Conservation (phyloP, 2,888 invertebrate genomes). For the Zeuzera pyrina region DNA sequence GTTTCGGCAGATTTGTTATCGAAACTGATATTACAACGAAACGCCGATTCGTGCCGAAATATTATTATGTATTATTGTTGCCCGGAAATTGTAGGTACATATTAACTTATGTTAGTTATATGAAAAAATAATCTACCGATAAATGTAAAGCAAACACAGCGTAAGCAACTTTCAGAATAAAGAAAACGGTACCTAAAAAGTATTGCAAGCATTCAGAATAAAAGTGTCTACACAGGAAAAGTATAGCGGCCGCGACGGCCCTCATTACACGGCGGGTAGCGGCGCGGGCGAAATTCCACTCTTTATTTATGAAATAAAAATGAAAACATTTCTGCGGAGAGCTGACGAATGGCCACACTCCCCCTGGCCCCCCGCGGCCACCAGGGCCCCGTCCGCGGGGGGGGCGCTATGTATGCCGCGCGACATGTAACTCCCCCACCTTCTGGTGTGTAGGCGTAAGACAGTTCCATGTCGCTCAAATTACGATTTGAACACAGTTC, state of each 20-base stretch:
- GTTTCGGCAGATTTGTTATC: too few species aligned
- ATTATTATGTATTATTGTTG: too few species aligned
- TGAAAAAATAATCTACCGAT: too few species aligned
- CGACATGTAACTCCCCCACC: constrained; percentile 13
- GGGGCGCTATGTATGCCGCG: constrained; percentile 13
- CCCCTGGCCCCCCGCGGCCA: constrained; percentile 16
- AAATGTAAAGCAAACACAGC: too few species aligned
- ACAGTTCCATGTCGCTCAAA: constrained; percentile 22
- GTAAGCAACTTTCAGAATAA: too few species aligned
- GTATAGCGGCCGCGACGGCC: constrained; percentile 2
- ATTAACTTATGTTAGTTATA: too few species aligned
- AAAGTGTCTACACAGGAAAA: background rate
- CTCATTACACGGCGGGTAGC: constrained; percentile 53
- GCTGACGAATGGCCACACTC: constrained; percentile 49
- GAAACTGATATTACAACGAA: too few species aligned
- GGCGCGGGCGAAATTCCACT: constrained; percentile 42
- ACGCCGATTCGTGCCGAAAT: too few species aligned
- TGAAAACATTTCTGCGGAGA: constrained; percentile 64
- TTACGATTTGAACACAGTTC: constrained; percentile 6
- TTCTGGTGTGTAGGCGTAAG: constrained; percentile 21
- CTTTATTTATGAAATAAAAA: constrained; percentile 71
- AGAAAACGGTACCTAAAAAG: too few species aligned
- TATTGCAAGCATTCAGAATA: too few species aligned
- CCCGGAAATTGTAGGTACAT: too few species aligned
- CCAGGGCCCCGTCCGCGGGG: constrained; percentile 17